Evolutionary conservation across 2,888 invertebrate species (phyloP).

Genomic region (Ornithoptera alexandrae): DNA sequence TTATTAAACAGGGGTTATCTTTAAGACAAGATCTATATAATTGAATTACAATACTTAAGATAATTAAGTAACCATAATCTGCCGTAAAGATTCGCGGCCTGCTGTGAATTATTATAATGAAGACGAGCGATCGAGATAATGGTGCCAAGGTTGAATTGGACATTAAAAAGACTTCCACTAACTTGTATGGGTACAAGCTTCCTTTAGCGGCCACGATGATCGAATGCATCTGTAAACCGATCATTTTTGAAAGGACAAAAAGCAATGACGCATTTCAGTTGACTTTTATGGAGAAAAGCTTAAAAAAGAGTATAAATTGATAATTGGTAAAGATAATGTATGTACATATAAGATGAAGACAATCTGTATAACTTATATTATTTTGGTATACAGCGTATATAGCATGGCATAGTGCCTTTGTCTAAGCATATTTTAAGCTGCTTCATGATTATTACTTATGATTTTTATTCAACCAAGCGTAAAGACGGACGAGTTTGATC

Average conservation of each 20-base stretch:
- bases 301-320: too few species aligned
- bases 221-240: conserved; percentile 32
- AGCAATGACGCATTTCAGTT: neutral
- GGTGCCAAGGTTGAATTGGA: conserved; percentile 49
- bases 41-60: conserved; percentile 12
- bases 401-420: too few species aligned
- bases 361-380: too few species aligned
- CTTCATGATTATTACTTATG: too few species aligned
- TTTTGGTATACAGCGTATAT: too few species aligned
- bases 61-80: conserved; percentile 20
- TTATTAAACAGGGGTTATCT: conserved; percentile 10
- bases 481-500: too few species aligned
- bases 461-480: too few species aligned
- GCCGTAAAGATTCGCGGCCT: conserved; percentile 27
- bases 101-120: conserved; percentile 48
- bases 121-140: conserved; percentile 47
- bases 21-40: conserved; percentile 10
- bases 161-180: conserved; percentile 28
- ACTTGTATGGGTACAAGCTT: conserved; percentile 31
- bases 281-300: neutral
- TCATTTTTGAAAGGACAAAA: conserved; percentile 7
- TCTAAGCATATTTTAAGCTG: too few species aligned
- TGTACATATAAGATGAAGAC: too few species aligned
- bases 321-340: too few species aligned
- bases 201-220: conserved; percentile 35